A percentile compares a stretch with the other conserved stretches of the same genome.
These are phyloP conservation scores for Myotis pilosus DNA, from an alignment of 2,797 vertebrate genomes.

Conservation along the genomic window DNA sequence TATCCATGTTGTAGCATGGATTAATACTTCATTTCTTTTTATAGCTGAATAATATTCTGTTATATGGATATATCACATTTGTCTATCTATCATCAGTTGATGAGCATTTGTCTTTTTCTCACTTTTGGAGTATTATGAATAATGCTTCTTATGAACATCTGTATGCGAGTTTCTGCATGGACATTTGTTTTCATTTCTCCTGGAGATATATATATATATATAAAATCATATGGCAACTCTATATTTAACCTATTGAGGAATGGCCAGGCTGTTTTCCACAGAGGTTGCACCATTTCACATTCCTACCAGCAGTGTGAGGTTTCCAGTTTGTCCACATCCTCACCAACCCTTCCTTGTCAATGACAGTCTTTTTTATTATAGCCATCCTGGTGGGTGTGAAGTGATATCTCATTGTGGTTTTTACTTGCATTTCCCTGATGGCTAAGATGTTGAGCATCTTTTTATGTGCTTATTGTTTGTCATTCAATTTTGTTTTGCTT, in stretches of 20 bases:
- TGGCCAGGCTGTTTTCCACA: not conserved
- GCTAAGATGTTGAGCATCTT: slow-evolving; percentile 21
- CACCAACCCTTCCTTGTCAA: slow-evolving; percentile 11
- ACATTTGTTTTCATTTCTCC: slow-evolving; percentile 20
- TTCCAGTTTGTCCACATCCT: slow-evolving; percentile 20
- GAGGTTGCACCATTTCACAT: not conserved
- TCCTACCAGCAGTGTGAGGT: not conserved
- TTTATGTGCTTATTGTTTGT: slow-evolving; percentile 1
- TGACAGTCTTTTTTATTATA: slow-evolving; percentile 41
- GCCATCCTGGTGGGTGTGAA: not conserved
- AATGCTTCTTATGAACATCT: not conserved
- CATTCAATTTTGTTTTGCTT: slow-evolving; percentile 41
- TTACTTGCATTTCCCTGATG: slow-evolving; percentile 25
- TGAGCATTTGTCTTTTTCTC: not conserved
- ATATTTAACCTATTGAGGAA: slow-evolving; percentile 4
- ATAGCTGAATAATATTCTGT: not conserved
- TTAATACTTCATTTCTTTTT: slow-evolving; percentile 37
- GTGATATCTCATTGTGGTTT: slow-evolving; percentile 38
- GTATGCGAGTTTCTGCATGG: not conserved
- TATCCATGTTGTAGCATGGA: slow-evolving; percentile 9
- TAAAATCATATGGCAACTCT: not conserved
- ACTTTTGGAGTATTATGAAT: slow-evolving; percentile 3
- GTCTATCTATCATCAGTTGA: not conserved
- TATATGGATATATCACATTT: not conserved
- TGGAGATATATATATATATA: not conserved